Conservation (phyloP, 2,113 vertebrate species). For the Mobula birostris region DNA sequence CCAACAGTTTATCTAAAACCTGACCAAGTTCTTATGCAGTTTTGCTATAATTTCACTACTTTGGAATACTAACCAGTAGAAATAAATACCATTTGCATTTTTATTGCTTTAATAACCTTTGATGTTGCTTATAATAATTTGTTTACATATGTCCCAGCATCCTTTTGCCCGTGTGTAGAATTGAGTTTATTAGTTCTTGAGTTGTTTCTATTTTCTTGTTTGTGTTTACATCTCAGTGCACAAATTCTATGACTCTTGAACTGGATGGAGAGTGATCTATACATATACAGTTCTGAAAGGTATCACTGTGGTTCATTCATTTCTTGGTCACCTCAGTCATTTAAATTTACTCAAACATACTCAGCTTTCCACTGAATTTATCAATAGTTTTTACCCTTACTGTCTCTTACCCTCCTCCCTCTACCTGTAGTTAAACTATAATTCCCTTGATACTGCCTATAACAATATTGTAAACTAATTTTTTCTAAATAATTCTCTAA, state of each 20-base stretch:
- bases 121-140: not conserved
- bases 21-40: not conserved
- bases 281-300: not conserved
- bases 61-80: not conserved
- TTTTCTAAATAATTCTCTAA: not conserved
- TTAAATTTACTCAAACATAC: not conserved
- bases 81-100: not conserved
- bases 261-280: not conserved
- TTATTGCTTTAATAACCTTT: not conserved
- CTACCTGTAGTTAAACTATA: not conserved
- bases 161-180: not conserved
- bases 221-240: not conserved
- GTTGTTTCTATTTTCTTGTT: not conserved
- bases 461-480: not conserved
- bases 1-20: not conserved
- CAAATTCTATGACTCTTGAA: not conserved
- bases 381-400: not conserved
- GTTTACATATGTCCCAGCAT: not conserved
- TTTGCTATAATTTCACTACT: not conserved
- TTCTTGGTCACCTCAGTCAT: not conserved
- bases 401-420: rapidly evolving
- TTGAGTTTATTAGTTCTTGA: not conserved
- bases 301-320: not conserved
- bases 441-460: not conserved
- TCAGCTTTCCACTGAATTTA: not conserved